Base-by-base conservation (phyloP, 1,140 invertebrate species). In the Caerostris extrusa region DNA sequence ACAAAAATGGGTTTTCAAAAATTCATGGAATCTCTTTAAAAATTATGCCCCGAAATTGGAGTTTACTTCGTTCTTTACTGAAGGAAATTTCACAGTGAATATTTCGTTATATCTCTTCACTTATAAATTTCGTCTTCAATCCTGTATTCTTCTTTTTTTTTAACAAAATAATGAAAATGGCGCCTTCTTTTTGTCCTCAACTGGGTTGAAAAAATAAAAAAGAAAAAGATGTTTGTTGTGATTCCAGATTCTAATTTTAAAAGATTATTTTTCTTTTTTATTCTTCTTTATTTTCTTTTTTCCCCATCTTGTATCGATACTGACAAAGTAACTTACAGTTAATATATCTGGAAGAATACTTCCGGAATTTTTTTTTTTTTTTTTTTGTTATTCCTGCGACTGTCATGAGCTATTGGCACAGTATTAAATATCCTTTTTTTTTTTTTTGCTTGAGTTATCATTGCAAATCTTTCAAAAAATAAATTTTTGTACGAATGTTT, bases 241-340 rank as follows among this genome's bases (percentile, higher is more conserved):
- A 77, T 77, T 77, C 53, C 34, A 77, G 71, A 77, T 77, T 77
- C 71, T 77, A 34, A 34, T 77, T 77, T 64, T 77, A 77, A 77
- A 77, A 53, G 71, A 77, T 12, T 77, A 50, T 77, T 77, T 71
- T 77, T 12, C 5, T 77, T 10, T 34, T 34, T 12, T 10, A 10
- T 3, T 19, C 8, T 34, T 34, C 4, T 77, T 50, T 53, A 10
- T 50, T 53, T 77, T 77, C 50, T 77, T 12, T 50, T 77, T 12
- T 12, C 0, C 3, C 5, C 3, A 14, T 34, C 12, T 77, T 77
- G 53, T 50, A 50, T 77, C 71, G 71, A 50, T 34, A 10, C 71
- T 77, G 71, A 34, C 34, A 34, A 34, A 34, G 34, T 34, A 2
- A 2, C 34, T 34, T 1, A 2, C 0, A 34, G 34, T 34, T 1